phyloP scores from a whole-genome alignment of 2,888 invertebrate species.

The Leptinotarsa tumamoca region DNA sequence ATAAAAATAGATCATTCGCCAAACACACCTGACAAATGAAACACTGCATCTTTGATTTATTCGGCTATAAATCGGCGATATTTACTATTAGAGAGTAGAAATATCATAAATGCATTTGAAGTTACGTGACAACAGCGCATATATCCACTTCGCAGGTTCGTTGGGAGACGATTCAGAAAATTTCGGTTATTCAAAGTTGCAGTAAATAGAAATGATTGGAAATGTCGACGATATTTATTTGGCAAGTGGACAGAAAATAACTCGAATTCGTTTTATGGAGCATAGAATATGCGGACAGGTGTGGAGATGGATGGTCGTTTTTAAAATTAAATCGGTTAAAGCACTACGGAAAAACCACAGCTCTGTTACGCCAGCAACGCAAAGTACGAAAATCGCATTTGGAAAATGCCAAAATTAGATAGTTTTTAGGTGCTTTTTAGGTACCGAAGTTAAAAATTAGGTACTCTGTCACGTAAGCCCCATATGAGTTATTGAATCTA shows the following conservation, averaged over 20 bases:
- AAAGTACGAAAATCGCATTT: no score
- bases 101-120: conserved; percentile 61
- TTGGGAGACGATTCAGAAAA: conserved; percentile 23
- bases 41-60: conserved; percentile 67
- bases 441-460: no score
- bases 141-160: conserved; percentile 27
- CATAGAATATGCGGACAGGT: conserved; percentile 17
- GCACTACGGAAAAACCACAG: not conserved
- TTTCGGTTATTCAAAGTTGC: conserved; percentile 18
- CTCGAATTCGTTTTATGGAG: conserved; percentile 8
- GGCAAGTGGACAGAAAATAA: conserved; percentile 5
- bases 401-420: no score
- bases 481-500: no score
- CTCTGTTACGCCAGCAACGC: not conserved
- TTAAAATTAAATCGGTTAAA: not conserved
- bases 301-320: conserved; percentile 3
- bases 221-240: conserved; percentile 8
- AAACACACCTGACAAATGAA: conserved; percentile 68
- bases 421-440: no score
- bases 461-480: no score
- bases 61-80: conserved; percentile 64
- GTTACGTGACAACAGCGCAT: conserved; percentile 53
- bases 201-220: not conserved
- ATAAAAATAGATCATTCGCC: conserved; percentile 67
- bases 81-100: conserved; percentile 64